Percentiles rank a stretch among this genome's conserved stretches.
Evolutionary conservation across 2,797 vertebrate species (phyloP).

Genomic region (Benthosema pterotum): DNA sequence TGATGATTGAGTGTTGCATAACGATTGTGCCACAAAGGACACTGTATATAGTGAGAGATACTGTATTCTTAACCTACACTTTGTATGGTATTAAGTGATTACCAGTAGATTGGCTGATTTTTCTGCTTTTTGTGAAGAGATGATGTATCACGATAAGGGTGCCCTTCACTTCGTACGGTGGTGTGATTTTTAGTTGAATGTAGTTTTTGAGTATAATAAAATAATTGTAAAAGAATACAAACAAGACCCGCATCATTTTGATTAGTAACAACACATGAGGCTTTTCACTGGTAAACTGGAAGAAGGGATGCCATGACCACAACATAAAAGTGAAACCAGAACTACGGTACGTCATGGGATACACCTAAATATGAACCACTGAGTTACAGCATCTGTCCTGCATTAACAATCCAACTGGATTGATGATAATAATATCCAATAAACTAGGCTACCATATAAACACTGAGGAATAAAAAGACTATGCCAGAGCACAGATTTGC

Average conservation of each 20-base stretch:
- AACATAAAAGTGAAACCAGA: neutral
- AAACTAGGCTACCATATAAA: neutral
- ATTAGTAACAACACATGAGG: neutral
- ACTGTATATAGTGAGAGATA: no score
- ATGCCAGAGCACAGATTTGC: slow-evolving; percentile 25
- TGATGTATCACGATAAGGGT: no score
- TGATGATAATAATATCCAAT: neutral
- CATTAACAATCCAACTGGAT: slow-evolving; percentile 1
- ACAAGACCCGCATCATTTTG: neutral
- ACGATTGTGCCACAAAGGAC: no score
- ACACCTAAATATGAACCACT: neutral
- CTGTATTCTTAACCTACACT: no score
- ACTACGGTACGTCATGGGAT: neutral
- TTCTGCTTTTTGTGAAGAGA: no score
- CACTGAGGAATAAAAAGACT: slow-evolving; percentile 7
- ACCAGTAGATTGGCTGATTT: no score
- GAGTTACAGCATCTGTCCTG: neutral
- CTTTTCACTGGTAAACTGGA: neutral
- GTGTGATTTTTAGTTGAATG: no score
- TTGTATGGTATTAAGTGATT: no score
- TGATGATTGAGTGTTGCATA: no score
- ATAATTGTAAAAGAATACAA: slow-evolving; percentile 1
- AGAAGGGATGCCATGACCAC: neutral
- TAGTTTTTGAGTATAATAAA: no score
- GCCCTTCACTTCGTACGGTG: no score